Conservation (phyloP, 1,140 invertebrate species). For the Drosophila tani region DNA sequence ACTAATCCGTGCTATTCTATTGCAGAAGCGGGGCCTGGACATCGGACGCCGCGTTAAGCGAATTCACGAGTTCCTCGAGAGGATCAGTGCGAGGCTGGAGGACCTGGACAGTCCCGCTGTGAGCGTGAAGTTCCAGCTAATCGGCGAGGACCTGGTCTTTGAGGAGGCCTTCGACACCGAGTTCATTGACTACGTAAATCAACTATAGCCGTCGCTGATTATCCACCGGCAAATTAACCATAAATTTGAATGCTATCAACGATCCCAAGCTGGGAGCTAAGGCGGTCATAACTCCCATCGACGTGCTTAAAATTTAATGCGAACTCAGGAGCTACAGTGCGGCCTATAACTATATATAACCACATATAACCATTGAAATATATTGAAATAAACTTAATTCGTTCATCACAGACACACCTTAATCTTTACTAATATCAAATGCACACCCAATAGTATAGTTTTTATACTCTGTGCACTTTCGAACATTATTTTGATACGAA, state of each 20-base stretch:
- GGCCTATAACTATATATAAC: neutral
- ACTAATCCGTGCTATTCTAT: neutral
- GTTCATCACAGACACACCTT: too few relatives aligned
- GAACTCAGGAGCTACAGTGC: neutral
- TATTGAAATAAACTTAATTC: too few relatives aligned
- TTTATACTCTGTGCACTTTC: too few relatives aligned
- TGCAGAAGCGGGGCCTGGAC: too few relatives aligned
- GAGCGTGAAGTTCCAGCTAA: neutral
- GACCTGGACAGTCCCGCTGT: neutral
- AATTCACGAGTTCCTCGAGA: neutral
- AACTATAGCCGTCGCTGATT: neutral
- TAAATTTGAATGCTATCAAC: neutral
- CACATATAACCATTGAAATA: too few relatives aligned
- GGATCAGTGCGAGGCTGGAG: neutral
- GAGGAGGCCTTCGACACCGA: neutral
- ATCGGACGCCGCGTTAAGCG: neutral
- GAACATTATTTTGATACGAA: too few relatives aligned
- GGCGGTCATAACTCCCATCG: neutral
- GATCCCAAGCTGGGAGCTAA: neutral
- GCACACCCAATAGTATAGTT: too few relatives aligned
- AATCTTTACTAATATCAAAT: too few relatives aligned
- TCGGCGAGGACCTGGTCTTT: neutral
- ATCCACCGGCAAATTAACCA: neutral
- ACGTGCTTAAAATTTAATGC: neutral
- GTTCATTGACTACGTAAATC: conserved; percentile 5